Evolutionary conservation across 2,113 vertebrate species (phyloP).

Genomic region (Equus quagga): DNA sequence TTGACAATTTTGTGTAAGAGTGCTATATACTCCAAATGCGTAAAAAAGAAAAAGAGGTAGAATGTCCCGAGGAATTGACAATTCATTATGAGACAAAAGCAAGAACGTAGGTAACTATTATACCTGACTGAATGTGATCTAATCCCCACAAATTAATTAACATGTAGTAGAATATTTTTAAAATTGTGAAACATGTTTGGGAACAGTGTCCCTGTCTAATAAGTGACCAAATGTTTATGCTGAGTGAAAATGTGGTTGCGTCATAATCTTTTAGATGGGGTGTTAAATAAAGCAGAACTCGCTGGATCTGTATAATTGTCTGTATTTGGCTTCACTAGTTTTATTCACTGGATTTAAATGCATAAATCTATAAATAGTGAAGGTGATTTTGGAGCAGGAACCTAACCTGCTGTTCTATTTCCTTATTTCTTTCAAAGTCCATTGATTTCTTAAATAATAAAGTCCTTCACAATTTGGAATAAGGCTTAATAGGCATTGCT

Average conservation of each 20-base stretch:
- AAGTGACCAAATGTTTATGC: neutral
- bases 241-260: neutral
- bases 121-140: neutral
- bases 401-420: neutral
- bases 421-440: neutral
- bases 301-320: neutral
- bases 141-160: neutral
- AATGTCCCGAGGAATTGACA: neutral
- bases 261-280: neutral
- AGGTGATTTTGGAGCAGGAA: neutral
- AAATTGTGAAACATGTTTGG: neutral
- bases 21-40: neutral
- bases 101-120: neutral
- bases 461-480: neutral
- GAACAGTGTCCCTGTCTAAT: neutral
- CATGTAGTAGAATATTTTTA: neutral
- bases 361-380: neutral
- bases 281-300: neutral
- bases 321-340: neutral
- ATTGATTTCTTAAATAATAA: constrained; percentile 35
- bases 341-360: neutral
- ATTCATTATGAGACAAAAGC: neutral
- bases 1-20: neutral
- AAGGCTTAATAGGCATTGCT: neutral
- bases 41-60: neutral